These are phyloP conservation scores for Penaeus chinensis DNA, from an alignment of 1,140 invertebrate genomes.

Conservation along the genomic window DNA sequence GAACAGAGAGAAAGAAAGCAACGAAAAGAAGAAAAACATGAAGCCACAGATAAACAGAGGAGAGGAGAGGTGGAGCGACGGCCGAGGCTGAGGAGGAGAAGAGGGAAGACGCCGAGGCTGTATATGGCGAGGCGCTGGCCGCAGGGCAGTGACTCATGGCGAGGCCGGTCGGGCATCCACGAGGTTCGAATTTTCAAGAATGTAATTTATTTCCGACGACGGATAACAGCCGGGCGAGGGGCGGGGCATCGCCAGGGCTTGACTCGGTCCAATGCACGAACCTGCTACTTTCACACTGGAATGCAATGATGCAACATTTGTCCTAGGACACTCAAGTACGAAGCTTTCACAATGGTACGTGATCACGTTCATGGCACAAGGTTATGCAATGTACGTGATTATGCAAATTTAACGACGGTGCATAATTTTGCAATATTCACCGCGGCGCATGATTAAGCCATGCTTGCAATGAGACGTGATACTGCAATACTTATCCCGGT, in stretches of 20 bases:
- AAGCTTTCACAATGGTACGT: background rate
- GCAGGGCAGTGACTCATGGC: background rate
- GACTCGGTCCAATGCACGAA: background rate
- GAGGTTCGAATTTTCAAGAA: background rate
- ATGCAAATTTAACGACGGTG: no score
- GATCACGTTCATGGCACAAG: background rate
- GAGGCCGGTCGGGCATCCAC: background rate
- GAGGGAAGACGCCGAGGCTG: background rate
- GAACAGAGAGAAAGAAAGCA: no score
- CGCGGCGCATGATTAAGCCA: no score
- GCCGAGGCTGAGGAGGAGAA: background rate
- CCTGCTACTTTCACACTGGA: no score
- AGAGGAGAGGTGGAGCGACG: background rate
- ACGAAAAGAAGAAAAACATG: background rate
- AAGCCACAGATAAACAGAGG: background rate
- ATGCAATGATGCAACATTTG: no score
- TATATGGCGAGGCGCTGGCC: background rate
- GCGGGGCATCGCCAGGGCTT: no score
- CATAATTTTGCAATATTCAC: no score
- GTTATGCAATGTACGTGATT: no score
- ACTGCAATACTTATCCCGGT: no score
- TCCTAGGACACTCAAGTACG: no score
- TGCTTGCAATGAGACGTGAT: no score
- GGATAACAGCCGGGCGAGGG: no score
- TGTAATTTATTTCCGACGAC: slow-evolving; percentile 3